Conservation (phyloP, 2,797 vertebrate species). For the Chelmon rostratus region DNA sequence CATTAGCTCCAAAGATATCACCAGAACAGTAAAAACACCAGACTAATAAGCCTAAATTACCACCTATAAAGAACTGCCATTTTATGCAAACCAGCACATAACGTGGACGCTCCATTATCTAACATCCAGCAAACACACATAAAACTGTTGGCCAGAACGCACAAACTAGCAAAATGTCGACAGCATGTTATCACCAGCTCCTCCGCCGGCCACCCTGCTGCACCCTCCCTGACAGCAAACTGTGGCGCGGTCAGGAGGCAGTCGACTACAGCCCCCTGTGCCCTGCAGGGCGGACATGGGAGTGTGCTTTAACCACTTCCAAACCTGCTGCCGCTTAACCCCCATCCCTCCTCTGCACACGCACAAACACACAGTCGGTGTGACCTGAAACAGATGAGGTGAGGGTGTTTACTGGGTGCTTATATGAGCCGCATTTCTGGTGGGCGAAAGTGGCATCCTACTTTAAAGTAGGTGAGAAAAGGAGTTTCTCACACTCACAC, state of each 20-base stretch:
- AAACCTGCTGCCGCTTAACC: constrained; percentile 5
- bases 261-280: neutral
- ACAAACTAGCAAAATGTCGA: constrained; percentile 50
- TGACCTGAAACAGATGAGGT: constrained; percentile 1
- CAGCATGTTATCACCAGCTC: constrained; percentile 41
- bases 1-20: neutral
- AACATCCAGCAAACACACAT: constrained; percentile 47
- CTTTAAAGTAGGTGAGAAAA: constrained; percentile 38
- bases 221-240: constrained; percentile 20
- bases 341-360: neutral
- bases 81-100: constrained; percentile 15
- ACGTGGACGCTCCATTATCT: constrained; percentile 4
- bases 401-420: neutral
- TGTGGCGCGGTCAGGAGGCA: constrained; percentile 8
- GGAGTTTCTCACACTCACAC: constrained; percentile 18
- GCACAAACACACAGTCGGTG: neutral
- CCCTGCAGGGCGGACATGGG: constrained; percentile 30
- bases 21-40: neutral
- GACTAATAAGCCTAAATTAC: too few species aligned
- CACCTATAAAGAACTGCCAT: neutral
- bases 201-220: constrained; percentile 13
- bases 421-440: constrained; percentile 2
- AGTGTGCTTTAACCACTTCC: constrained; percentile 45
- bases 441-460: constrained; percentile 14
- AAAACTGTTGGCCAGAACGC: constrained; percentile 45